Percentiles rank a stretch among this genome's conserved stretches.
Conservation (phyloP, 1,140 invertebrate species). For the Brachionus manjavacas region DNA sequence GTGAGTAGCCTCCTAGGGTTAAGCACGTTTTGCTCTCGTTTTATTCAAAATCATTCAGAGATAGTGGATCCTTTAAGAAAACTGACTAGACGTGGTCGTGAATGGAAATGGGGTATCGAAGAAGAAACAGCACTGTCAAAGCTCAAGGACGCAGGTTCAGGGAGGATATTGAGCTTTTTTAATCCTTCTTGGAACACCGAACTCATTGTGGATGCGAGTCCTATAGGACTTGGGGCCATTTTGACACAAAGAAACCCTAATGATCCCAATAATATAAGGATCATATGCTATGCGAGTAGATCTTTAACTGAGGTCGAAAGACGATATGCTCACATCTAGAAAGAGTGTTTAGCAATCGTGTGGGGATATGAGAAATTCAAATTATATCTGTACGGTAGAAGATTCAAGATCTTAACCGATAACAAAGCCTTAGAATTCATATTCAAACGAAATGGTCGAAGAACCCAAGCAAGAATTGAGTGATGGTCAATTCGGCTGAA, state of each 20-base stretch:
- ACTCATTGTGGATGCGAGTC: slow-evolving; percentile 45
- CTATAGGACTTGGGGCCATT: slow-evolving; percentile 57
- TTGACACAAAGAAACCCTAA: slow-evolving; percentile 50
- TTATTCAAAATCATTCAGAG: background rate
- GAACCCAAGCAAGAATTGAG: background rate
- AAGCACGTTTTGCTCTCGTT: background rate
- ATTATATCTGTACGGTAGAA: slow-evolving; percentile 43
- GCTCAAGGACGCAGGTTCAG: background rate
- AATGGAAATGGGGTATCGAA: slow-evolving; percentile 44
- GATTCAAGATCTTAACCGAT: slow-evolving; percentile 44
- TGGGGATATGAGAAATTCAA: slow-evolving; percentile 45
- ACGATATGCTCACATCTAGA: slow-evolving; percentile 43
- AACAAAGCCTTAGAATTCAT: slow-evolving; percentile 42
- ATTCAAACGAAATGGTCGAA: slow-evolving; percentile 45
- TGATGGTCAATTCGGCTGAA: background rate
- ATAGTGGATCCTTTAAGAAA: slow-evolving; percentile 44
- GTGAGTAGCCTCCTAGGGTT: slow-evolving; percentile 37
- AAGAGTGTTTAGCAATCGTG: slow-evolving; percentile 43
- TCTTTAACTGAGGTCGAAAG: slow-evolving; percentile 44
- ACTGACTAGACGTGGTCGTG: slow-evolving; percentile 46
- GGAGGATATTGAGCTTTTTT: background rate
- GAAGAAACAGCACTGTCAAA: slow-evolving; percentile 37
- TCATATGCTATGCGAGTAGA: slow-evolving; percentile 47
- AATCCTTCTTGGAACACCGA: background rate
- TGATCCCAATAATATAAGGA: slow-evolving; percentile 41